These are phyloP conservation scores for Caenorhabditis afra DNA, from an alignment of 2,888 invertebrate genomes.

Conservation along the genomic window DNA sequence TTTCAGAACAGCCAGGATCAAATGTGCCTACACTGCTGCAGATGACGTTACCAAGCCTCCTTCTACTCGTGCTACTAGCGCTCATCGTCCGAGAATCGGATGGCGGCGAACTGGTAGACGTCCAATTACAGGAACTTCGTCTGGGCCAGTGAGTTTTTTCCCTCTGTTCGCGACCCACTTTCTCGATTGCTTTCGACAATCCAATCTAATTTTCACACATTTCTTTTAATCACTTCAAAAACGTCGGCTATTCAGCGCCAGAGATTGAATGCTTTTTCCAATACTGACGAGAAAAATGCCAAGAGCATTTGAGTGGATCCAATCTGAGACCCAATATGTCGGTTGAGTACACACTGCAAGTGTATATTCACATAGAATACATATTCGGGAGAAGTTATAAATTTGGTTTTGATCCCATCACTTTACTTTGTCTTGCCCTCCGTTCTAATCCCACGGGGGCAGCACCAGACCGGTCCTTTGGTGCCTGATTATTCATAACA, in stretches of 20 bases:
- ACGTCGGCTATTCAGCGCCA: neutral
- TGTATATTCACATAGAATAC: conserved; percentile 10
- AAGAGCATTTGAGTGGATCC: conserved; percentile 29
- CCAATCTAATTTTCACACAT: conserved; percentile 18
- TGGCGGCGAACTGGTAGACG: conserved; percentile 65
- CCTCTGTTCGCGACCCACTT: conserved; percentile 8
- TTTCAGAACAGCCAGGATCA: neutral
- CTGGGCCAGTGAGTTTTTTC: conserved; percentile 72
- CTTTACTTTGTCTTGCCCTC: conserved; percentile 10
- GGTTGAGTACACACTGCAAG: neutral
- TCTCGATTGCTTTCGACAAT: conserved; percentile 15
- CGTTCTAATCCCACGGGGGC: conserved; percentile 24
- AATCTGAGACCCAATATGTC: neutral
- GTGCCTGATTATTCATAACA: conserved; percentile 53
- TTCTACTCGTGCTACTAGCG: neutral
- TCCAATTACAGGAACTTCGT: conserved; percentile 72
- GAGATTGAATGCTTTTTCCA: neutral
- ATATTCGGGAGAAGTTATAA: conserved; percentile 14
- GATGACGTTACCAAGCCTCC: neutral
- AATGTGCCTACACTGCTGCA: conserved; percentile 2
- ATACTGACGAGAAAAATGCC: neutral
- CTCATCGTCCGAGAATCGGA: neutral
- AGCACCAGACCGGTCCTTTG: conserved; percentile 20
- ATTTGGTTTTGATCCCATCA: conserved; percentile 44
- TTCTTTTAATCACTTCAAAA: neutral